These are phyloP conservation scores for Aphaenogaster ashmeadi DNA, from an alignment of 1,140 invertebrate genomes.

Conservation along the genomic window DNA sequence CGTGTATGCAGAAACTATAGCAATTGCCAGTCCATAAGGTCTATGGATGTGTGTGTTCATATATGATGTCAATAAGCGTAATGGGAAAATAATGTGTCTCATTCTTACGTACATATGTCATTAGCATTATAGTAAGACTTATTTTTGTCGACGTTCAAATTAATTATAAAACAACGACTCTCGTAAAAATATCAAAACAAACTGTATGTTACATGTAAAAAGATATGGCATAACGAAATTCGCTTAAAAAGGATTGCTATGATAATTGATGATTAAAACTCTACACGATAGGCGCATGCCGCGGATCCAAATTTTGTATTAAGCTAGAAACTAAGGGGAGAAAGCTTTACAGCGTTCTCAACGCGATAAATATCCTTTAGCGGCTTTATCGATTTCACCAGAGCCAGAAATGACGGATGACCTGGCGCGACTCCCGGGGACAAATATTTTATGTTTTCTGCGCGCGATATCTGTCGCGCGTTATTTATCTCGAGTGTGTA, in stretches of 20 bases:
- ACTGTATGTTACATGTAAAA: background rate
- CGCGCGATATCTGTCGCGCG: constrained; percentile 76
- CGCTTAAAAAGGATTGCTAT: background rate
- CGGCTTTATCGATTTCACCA: constrained; percentile 73
- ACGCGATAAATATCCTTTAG: constrained; percentile 61
- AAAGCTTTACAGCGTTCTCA: constrained; percentile 36
- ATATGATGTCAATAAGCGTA: background rate
- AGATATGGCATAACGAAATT: background rate
- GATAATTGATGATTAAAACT: background rate
- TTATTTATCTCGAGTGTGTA: constrained; percentile 83
- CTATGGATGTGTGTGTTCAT: background rate
- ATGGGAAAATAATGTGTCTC: background rate
- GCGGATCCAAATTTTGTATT: background rate
- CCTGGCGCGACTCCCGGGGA: constrained; percentile 61
- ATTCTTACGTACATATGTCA: background rate
- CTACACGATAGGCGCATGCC: background rate
- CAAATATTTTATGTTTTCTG: constrained; percentile 77
- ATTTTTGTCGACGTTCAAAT: background rate
- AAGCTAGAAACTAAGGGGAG: constrained; percentile 12
- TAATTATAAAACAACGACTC: background rate
- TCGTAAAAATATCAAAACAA: background rate
- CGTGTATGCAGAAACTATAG: no score
- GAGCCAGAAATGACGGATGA: constrained; percentile 76
- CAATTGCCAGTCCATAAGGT: no score
- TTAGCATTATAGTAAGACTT: background rate